Percentiles rank a stretch among this genome's conserved stretches.
Evolutionary conservation across 2,888 invertebrate genomes (phyloP).

Genomic region (Watsonalla cultraria): DNA sequence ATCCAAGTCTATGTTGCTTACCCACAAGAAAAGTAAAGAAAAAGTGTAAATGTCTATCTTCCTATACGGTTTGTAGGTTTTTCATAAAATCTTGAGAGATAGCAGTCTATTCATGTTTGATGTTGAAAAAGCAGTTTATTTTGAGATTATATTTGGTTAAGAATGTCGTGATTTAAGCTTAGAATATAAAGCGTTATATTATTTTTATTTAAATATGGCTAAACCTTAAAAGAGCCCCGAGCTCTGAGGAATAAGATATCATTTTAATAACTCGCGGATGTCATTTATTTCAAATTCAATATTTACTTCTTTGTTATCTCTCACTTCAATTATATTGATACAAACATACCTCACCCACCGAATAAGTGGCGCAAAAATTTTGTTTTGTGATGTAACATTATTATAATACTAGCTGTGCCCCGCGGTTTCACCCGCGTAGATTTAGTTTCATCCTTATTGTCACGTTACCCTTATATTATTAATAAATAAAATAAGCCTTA

Average conservation of each 20-base stretch:
- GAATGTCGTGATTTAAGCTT: not conserved
- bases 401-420: too few species aligned
- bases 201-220: not conserved
- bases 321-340: too few species aligned
- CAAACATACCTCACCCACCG: too few species aligned
- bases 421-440: too few species aligned
- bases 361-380: too few species aligned
- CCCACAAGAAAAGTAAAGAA: constrained; percentile 38
- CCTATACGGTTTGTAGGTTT: constrained; percentile 24
- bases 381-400: too few species aligned
- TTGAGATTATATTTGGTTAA: not conserved
- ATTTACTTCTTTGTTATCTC: too few species aligned
- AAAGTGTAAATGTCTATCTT: constrained; percentile 34
- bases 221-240: not conserved
- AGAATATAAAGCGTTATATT: not conserved
- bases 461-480: too few species aligned
- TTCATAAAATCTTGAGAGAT: constrained; percentile 9
- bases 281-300: too few species aligned
- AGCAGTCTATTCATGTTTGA: not conserved
- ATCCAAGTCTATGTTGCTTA: constrained; percentile 53
- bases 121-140: not conserved
- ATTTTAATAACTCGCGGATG: not conserved
- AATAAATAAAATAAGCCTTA: too few species aligned
- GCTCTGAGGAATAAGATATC: not conserved
- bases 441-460: too few species aligned